A percentile compares a stretch with the other conserved stretches of the same genome.
phyloP scores from a whole-genome alignment of 2,797 vertebrate species.

The Hoplostethus atlanticus region DNA sequence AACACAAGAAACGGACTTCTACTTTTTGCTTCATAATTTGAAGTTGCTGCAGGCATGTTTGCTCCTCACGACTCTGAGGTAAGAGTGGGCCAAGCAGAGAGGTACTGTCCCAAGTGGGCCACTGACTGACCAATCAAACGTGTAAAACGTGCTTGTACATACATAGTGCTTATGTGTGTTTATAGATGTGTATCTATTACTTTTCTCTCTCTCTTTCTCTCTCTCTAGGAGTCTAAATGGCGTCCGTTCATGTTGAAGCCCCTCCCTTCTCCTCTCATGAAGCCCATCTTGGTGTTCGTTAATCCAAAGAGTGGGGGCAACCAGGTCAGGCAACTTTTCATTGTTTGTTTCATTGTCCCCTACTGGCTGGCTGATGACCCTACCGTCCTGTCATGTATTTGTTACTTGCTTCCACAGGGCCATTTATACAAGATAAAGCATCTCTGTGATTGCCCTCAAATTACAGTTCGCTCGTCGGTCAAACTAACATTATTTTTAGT shows the following conservation, averaged over 20 bases:
- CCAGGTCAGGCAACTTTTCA: slow-evolving; percentile 84
- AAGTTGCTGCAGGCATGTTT: too few species aligned
- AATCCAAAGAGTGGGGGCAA: slow-evolving; percentile 99
- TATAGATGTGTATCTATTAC: background rate
- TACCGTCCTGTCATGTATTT: too few species aligned
- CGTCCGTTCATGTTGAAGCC: slow-evolving; percentile 97
- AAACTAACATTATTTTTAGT: too few species aligned
- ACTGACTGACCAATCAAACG: background rate
- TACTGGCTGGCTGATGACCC: background rate
- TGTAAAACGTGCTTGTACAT: background rate
- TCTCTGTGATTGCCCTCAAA: too few species aligned
- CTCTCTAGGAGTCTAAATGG: slow-evolving; percentile 92
- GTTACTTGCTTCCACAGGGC: too few species aligned
- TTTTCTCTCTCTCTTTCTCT: slow-evolving; percentile 17
- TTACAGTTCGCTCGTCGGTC: too few species aligned
- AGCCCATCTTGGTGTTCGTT: slow-evolving; percentile 97
- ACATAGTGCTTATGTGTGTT: background rate
- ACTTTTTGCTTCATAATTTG: too few species aligned
- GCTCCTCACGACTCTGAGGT: too few species aligned
- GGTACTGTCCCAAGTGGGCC: background rate
- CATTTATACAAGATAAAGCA: too few species aligned
- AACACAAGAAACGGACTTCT: too few species aligned
- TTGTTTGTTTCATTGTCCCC: background rate
- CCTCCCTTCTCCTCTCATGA: slow-evolving; percentile 97
- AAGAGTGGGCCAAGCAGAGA: too few species aligned